Evolutionary conservation across 35 echinoderm and acorn worm genomes (phyloP).

Genomic region (Ophioderma brevispina): DNA sequence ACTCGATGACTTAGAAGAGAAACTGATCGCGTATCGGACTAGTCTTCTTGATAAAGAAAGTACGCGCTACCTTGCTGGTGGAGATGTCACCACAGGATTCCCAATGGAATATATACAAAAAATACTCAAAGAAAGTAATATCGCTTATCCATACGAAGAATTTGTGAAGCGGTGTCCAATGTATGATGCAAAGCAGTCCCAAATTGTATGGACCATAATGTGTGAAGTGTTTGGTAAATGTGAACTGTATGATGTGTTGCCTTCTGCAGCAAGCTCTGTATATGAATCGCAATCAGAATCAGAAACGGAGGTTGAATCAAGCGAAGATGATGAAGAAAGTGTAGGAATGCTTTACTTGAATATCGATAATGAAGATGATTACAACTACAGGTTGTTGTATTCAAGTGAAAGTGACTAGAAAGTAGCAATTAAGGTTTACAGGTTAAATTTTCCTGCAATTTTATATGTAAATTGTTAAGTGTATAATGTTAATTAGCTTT

Average conservation of each 20-base stretch:
- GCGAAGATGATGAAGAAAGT: neutral
- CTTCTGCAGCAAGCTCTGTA: too few relatives aligned
- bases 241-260: too few relatives aligned
- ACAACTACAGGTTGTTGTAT: too few relatives aligned
- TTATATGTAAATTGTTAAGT: too few relatives aligned
- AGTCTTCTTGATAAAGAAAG: neutral
- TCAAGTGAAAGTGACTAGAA: too few relatives aligned
- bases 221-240: neutral
- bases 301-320: neutral
- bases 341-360: too few relatives aligned
- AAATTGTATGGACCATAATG: neutral
- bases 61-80: neutral
- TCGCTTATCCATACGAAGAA: neutral
- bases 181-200: neutral
- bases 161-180: neutral
- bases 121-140: neutral
- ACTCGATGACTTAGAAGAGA: neutral
- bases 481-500: too few relatives aligned
- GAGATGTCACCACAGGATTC: neutral
- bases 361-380: too few relatives aligned
- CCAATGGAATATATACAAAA: neutral
- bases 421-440: too few relatives aligned
- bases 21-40: neutral
- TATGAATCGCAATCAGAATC: neutral
- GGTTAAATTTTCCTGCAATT: too few relatives aligned